Percentiles rank a stretch among this genome's conserved stretches.
phyloP scores from a whole-genome alignment of 2,888 invertebrate species.

The Ormyrus rosae region DNA sequence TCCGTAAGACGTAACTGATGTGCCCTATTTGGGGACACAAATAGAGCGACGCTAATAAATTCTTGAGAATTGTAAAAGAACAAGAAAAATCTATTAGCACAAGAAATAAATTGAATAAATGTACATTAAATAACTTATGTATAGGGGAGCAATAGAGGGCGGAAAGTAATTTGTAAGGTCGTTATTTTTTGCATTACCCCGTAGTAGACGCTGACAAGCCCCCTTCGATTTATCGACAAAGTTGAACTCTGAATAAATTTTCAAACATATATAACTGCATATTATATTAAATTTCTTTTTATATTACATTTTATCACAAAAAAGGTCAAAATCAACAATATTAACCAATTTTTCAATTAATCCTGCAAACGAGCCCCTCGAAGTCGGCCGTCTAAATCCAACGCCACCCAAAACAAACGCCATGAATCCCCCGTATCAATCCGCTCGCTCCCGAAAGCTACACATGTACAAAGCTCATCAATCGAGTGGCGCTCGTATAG shows the following conservation, averaged over 20 bases:
- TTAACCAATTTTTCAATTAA: too few relatives aligned
- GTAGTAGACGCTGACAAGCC: slow-evolving; percentile 17
- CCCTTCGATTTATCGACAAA: slow-evolving; percentile 37
- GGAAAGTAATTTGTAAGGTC: slow-evolving; percentile 8
- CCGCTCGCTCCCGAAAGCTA: too few relatives aligned
- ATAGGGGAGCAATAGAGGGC: not conserved
- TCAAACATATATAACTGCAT: not conserved
- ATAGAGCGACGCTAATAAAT: not conserved
- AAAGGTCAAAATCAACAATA: too few relatives aligned
- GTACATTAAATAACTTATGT: slow-evolving; percentile 3
- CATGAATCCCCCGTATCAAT: not conserved
- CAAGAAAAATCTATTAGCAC: not conserved
- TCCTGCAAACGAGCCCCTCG: too few relatives aligned
- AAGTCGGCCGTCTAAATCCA: too few relatives aligned
- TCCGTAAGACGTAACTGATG: too few relatives aligned
- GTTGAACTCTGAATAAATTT: slow-evolving; percentile 35
- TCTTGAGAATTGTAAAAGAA: not conserved
- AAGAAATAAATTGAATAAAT: not conserved
- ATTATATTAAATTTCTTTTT: not conserved
- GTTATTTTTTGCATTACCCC: slow-evolving; percentile 14
- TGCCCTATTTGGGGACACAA: too few relatives aligned
- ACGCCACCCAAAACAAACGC: not conserved
- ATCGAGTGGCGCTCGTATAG: not conserved
- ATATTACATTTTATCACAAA: too few relatives aligned
- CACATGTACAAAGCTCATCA: too few relatives aligned